A percentile compares a stretch with the other conserved stretches of the same genome.
phyloP scores from a whole-genome alignment of 2,888 invertebrate genomes.

The Platycnemis pennipes region DNA sequence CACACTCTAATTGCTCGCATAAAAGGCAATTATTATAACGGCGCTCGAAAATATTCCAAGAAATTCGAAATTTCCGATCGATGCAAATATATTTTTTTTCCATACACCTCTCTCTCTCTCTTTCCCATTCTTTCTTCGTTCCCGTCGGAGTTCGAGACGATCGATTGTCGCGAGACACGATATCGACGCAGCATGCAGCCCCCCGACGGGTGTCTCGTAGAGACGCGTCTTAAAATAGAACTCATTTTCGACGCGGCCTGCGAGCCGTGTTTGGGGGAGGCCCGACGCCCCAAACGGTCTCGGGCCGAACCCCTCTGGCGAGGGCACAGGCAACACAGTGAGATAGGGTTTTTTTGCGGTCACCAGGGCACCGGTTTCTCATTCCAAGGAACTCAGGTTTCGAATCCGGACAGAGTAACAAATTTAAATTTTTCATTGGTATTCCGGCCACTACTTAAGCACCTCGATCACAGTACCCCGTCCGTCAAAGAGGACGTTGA shows the following conservation, averaged over 20 bases:
- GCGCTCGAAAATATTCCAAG: not conserved
- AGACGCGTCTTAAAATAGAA: not conserved
- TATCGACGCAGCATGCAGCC: slow-evolving; percentile 18
- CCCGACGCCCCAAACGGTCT: too few relatives aligned
- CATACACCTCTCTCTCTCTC: too few relatives aligned
- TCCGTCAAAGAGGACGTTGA: too few relatives aligned
- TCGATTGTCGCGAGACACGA: not conserved
- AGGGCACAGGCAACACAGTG: too few relatives aligned
- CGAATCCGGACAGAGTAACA: too few relatives aligned
- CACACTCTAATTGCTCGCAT: not conserved
- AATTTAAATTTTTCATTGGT: too few relatives aligned
- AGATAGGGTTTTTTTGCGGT: too few relatives aligned
- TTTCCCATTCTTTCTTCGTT: not conserved
- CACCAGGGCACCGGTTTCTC: too few relatives aligned
- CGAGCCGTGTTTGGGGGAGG: not conserved
- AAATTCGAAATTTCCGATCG: slow-evolving; percentile 28
- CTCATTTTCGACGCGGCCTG: not conserved
- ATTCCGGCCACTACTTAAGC: too few relatives aligned
- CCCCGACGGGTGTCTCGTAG: not conserved
- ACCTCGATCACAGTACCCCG: too few relatives aligned
- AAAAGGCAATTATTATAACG: slow-evolving; percentile 31
- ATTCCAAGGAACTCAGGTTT: too few relatives aligned
- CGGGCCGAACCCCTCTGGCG: too few relatives aligned
- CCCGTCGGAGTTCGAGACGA: not conserved
- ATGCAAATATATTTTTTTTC: not conserved